Conservation (phyloP, 2,888 invertebrate genomes). For the Hydriomena furcata region DNA sequence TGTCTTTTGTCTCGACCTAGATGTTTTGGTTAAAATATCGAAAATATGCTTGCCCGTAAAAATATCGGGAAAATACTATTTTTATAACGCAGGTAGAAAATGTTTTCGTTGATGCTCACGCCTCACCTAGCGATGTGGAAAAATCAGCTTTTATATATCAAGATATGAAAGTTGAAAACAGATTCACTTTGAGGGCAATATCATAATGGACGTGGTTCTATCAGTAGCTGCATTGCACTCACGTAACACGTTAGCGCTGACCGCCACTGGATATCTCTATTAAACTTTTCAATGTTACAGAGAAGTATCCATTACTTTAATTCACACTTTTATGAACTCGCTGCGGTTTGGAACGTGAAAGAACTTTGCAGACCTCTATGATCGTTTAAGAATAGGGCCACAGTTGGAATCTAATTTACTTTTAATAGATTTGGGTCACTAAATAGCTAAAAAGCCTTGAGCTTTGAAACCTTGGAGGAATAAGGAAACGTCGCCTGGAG, state of each 20-base stretch:
- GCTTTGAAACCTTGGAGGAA: constrained; percentile 58
- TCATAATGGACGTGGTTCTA: constrained; percentile 77
- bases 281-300: constrained; percentile 46
- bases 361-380: constrained; percentile 8
- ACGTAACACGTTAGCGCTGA: constrained; percentile 56
- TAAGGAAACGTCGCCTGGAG: constrained; percentile 69
- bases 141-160: constrained; percentile 61
- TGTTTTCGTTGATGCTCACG: constrained; percentile 52
- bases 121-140: constrained; percentile 55
- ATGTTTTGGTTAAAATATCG: neutral
- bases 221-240: constrained; percentile 63
- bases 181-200: constrained; percentile 78
- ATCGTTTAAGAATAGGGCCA: constrained; percentile 2
- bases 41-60: constrained; percentile 15
- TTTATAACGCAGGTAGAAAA: constrained; percentile 37
- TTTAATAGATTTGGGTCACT: constrained; percentile 44
- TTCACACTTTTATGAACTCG: constrained; percentile 15
- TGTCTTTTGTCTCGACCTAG: neutral
- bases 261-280: constrained; percentile 59
- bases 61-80: constrained; percentile 14
- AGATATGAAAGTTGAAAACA: constrained; percentile 60
- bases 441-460: constrained; percentile 48
- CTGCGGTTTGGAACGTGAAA: constrained; percentile 19
- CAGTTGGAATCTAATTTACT: constrained; percentile 35
- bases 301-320: constrained; percentile 28